These are phyloP conservation scores for Chrysemys picta DNA, from an alignment of 2,113 vertebrate species.

Conservation along the genomic window DNA sequence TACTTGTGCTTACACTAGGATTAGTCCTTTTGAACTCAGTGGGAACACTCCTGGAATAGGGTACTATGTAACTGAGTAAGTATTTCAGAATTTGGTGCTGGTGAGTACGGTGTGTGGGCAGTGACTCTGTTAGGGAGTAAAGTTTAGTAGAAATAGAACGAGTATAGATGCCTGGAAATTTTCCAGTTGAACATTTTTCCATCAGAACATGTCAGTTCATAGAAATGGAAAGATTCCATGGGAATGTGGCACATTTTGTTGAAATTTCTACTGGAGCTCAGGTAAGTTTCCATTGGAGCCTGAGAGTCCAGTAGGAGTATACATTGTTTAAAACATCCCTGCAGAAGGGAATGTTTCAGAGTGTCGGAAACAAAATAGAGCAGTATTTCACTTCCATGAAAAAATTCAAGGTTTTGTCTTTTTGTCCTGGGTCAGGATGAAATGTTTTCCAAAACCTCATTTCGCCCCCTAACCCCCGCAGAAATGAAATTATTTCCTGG, in stretches of 20 bases:
- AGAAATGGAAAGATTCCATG: neutral
- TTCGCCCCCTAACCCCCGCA: neutral
- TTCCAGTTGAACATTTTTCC: neutral
- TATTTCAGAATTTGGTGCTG: neutral
- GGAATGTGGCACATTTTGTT: neutral
- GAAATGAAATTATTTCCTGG: neutral
- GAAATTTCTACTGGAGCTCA: neutral
- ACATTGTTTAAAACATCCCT: neutral
- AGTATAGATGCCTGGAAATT: neutral
- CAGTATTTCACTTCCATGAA: neutral
- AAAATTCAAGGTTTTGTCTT: neutral
- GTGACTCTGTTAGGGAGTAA: neutral
- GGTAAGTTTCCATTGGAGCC: neutral
- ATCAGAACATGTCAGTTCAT: neutral
- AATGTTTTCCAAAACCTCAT: neutral
- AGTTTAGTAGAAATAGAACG: neutral
- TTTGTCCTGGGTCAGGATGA: accelerated
- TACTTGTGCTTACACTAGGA: neutral
- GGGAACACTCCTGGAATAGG: neutral
- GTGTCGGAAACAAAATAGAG: neutral
- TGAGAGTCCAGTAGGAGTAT: neutral
- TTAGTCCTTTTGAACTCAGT: neutral
- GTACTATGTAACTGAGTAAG: neutral
- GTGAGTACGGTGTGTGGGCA: neutral
- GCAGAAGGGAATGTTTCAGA: neutral